Evolutionary conservation across 2,888 invertebrate species (phyloP), one percentile per base, ranked within the genome.

Genomic region (Archips xylosteana): DNA sequence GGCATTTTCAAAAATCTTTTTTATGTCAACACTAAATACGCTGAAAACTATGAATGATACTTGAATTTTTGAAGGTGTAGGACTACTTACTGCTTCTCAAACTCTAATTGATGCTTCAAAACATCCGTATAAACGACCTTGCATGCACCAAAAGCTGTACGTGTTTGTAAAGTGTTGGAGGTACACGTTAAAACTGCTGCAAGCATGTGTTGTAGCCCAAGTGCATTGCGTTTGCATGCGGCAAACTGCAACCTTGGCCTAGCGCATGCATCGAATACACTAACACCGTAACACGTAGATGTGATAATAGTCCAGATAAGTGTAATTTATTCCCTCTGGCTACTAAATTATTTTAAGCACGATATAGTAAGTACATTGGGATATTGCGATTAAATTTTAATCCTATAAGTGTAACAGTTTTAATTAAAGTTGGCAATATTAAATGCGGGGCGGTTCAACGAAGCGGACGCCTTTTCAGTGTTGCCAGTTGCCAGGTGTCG

Each of bases 231-330:
- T 42, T 70, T 57, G 71, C 72, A 75, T 75, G 75, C 75, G 67
- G 75, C 68, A 75, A 60, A 72, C 23, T 42, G 36, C n/a, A 59
- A 61, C 75, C 75, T 75, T 75, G 75, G 61, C 75, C 73, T 45
- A 59, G 69, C 36, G 65, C 57, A 42, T 67, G 49, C 51, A 65
- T 49, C 47, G 13, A 32, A 63, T 32, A 23, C 47, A 36, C 34
- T 69, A 12, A 66, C 67, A 23, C 47, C 23, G 15, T 69, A 12
- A 66, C 67, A 63, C 57, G 36, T n/a, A n/a, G 51, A n/a, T 12
- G 57, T 32, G 3, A 54, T 23, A 54, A 57, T 57, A 32, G 32
- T 10, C 32, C 57, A 32, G 57, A 69, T 57, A 71, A 13, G 64
- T 45, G 45, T 75, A 60, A 51, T 61, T 23, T 61, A 32, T 69